These are phyloP conservation scores for Gyrodactylus bullatarudis DNA, from an alignment of 1,140 invertebrate species.

Conservation along the genomic window DNA sequence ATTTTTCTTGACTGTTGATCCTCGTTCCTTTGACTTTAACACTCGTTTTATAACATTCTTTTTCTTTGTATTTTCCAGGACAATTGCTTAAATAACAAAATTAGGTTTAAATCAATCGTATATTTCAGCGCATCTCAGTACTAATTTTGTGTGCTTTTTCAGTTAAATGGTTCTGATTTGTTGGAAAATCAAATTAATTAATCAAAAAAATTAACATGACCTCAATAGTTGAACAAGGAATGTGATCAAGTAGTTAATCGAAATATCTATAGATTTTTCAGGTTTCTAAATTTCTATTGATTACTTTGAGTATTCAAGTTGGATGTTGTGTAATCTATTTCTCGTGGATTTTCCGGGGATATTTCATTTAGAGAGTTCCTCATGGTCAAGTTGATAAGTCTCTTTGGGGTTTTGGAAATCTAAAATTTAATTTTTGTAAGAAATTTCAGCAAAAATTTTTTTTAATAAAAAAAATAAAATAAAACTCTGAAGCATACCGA, in stretches of 20 bases:
- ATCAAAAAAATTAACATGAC: not conserved
- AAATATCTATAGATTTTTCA: not conserved
- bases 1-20: not conserved
- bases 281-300: not conserved
- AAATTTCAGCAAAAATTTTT: not conserved
- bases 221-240: not conserved
- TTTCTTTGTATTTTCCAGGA: not conserved
- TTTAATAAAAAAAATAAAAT: not conserved
- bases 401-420: not conserved
- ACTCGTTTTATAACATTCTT: not conserved
- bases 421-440: not conserved
- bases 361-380: not conserved
- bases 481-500: not conserved
- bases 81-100: too few relatives aligned
- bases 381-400: not conserved
- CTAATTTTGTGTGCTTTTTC: too few relatives aligned
- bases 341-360: not conserved
- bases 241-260: not conserved
- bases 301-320: not conserved
- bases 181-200: not conserved
- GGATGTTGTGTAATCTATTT: not conserved
- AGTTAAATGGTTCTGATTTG: not conserved
- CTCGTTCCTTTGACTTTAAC: not conserved
- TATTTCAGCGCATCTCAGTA: too few relatives aligned
- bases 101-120: too few relatives aligned